These are phyloP conservation scores for Latrodectus hesperus DNA, from an alignment of 2,888 invertebrate species.

Conservation along the genomic window DNA sequence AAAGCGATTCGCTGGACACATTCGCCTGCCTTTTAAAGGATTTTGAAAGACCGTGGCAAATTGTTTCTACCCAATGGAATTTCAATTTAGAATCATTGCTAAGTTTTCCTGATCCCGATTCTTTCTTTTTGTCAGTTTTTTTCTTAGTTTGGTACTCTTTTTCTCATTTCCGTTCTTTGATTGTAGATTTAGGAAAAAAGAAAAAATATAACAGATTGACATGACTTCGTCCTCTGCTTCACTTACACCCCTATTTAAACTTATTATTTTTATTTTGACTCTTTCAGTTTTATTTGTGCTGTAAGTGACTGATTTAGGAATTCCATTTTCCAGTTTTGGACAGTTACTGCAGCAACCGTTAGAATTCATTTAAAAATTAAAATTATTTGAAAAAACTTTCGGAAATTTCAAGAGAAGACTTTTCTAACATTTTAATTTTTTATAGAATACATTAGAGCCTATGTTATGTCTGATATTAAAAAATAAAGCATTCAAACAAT, in stretches of 20 bases:
- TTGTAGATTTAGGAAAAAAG: conserved; percentile 1
- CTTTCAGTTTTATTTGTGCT: too few species aligned
- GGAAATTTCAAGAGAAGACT: too few species aligned
- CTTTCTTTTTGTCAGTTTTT: conserved; percentile 26
- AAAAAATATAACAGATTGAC: not conserved
- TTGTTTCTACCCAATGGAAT: conserved; percentile 62
- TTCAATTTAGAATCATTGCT: conserved; percentile 60
- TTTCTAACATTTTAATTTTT: too few species aligned
- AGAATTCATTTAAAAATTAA: too few species aligned
- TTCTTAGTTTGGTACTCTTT: conserved; percentile 23
- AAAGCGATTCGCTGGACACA: conserved; percentile 6
- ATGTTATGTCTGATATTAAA: too few species aligned
- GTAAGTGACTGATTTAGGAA: too few species aligned
- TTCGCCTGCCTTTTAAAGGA: conserved; percentile 46
- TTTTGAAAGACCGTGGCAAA: conserved; percentile 49
- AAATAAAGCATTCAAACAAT: too few species aligned
- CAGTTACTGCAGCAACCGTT: too few species aligned
- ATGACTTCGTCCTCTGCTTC: not conserved
- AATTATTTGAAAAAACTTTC: too few species aligned
- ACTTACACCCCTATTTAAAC: not conserved
- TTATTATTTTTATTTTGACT: too few species aligned
- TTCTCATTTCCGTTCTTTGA: conserved; percentile 50
- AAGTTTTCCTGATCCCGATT: conserved; percentile 21
- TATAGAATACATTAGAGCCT: too few species aligned
- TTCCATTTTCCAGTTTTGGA: too few species aligned